phyloP scores from a whole-genome alignment of 2,888 invertebrate genomes.

The Athetis lepigone region DNA sequence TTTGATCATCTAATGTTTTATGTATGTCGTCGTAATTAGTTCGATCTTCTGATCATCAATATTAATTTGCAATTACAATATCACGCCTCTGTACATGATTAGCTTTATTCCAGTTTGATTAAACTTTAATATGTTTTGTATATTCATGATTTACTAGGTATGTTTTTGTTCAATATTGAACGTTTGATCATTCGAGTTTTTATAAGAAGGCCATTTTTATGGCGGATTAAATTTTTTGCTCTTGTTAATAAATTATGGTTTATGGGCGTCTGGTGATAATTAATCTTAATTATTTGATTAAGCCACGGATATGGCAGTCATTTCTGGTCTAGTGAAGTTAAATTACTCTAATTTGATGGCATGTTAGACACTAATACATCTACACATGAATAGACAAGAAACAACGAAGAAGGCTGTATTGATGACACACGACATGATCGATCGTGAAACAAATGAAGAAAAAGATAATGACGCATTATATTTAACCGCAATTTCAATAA shows the following conservation, averaged over 20 bases:
- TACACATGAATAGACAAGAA: slow-evolving; percentile 42
- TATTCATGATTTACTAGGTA: slow-evolving; percentile 57
- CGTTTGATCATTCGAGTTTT: slow-evolving; percentile 51
- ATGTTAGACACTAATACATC: slow-evolving; percentile 47
- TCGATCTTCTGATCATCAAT: slow-evolving; percentile 76
- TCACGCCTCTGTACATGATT: slow-evolving; percentile 63
- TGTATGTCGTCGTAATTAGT: slow-evolving; percentile 72
- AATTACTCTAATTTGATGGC: slow-evolving; percentile 52
- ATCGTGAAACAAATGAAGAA: slow-evolving; percentile 39
- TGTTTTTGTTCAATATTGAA: slow-evolving; percentile 53
- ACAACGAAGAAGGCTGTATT: slow-evolving; percentile 30
- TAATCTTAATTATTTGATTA: slow-evolving; percentile 59
- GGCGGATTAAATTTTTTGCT: slow-evolving; percentile 46
- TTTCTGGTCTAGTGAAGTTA: slow-evolving; percentile 60
- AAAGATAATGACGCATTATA: slow-evolving; percentile 42
- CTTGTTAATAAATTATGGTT: slow-evolving; percentile 55
- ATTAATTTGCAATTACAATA: slow-evolving; percentile 81
- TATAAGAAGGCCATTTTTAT: slow-evolving; percentile 46
- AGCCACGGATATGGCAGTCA: slow-evolving; percentile 50
- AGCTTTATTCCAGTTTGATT: slow-evolving; percentile 64
- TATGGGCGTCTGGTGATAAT: slow-evolving; percentile 56
- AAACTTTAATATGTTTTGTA: slow-evolving; percentile 64
- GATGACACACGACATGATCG: slow-evolving; percentile 33
- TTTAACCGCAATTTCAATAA: slow-evolving; percentile 44
- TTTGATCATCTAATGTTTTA: slow-evolving; percentile 73